phyloP scores from a whole-genome alignment of 2,113 vertebrate species.

The Rhea americana region DNA sequence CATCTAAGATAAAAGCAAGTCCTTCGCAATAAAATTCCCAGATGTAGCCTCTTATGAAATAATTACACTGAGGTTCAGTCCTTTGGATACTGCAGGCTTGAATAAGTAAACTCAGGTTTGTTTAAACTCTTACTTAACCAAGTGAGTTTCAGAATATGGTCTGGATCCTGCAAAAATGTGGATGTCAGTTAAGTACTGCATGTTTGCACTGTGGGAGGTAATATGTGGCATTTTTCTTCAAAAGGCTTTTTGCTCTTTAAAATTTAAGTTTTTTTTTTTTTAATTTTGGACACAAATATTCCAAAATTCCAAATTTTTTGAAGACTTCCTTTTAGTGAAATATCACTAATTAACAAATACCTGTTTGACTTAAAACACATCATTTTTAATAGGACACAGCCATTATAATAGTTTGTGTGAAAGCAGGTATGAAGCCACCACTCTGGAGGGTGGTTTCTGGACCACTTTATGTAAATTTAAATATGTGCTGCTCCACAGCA shows the following conservation, averaged over 20 bases:
- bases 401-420: not conserved
- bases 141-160: not conserved
- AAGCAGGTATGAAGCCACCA: not conserved
- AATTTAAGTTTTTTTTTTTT: not conserved
- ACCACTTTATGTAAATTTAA: not conserved
- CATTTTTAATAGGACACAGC: not conserved
- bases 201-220: not conserved
- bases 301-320: not conserved
- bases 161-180: not conserved
- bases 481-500: not conserved
- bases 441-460: not conserved
- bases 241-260: not conserved
- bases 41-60: not conserved
- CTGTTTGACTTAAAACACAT: not conserved
- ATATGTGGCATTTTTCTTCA: not conserved
- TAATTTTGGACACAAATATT: not conserved
- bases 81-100: not conserved
- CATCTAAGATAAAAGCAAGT: not conserved
- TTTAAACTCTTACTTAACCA: not conserved
- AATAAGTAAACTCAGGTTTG: conserved; percentile 3
- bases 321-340: not conserved
- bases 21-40: conserved; percentile 8
- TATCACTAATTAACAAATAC: not conserved
- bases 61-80: not conserved
- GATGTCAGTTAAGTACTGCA: not conserved